Evolutionary conservation across 2,888 invertebrate genomes (phyloP).

Genomic region (Melikaiella ostensackeni): DNA sequence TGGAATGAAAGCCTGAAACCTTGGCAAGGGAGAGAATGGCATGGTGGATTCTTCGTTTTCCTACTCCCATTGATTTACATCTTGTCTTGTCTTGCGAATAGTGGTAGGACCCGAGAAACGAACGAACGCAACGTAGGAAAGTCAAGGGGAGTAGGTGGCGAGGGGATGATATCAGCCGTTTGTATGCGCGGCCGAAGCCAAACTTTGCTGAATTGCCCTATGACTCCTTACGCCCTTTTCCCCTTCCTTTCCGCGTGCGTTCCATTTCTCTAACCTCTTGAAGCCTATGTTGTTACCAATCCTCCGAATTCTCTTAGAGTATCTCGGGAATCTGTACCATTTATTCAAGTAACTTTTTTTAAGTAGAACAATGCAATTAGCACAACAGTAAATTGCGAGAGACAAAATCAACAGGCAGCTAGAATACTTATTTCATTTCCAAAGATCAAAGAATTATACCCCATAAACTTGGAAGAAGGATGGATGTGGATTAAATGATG

Average conservation of each 20-base stretch:
- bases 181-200: constrained; percentile 75
- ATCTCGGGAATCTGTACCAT: background rate
- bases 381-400: too few relatives aligned
- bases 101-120: constrained; percentile 52
- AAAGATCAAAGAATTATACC: background rate
- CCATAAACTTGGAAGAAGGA: constrained; percentile 11
- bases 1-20: constrained; percentile 49
- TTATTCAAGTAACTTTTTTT: background rate
- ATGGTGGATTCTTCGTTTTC: constrained; percentile 65
- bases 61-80: constrained; percentile 75
- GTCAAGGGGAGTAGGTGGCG: constrained; percentile 55
- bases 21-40: constrained; percentile 41
- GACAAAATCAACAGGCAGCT: too few relatives aligned
- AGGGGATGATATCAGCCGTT: constrained; percentile 74
- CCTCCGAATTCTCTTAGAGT: constrained; percentile 4
- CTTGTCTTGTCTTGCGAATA: constrained; percentile 70
- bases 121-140: constrained; percentile 40
- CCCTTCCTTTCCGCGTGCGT: constrained; percentile 41
- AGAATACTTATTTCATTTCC: too few relatives aligned
- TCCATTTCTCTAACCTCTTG: constrained; percentile 54
- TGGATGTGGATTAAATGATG: constrained; percentile 41
- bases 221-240: constrained; percentile 72
- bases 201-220: constrained; percentile 77
- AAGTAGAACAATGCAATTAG: too few relatives aligned
- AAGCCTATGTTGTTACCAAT: constrained; percentile 3